These are phyloP conservation scores for Petrocephalus microphthalmus DNA, from an alignment of 2,113 vertebrate species.

Conservation along the genomic window DNA sequence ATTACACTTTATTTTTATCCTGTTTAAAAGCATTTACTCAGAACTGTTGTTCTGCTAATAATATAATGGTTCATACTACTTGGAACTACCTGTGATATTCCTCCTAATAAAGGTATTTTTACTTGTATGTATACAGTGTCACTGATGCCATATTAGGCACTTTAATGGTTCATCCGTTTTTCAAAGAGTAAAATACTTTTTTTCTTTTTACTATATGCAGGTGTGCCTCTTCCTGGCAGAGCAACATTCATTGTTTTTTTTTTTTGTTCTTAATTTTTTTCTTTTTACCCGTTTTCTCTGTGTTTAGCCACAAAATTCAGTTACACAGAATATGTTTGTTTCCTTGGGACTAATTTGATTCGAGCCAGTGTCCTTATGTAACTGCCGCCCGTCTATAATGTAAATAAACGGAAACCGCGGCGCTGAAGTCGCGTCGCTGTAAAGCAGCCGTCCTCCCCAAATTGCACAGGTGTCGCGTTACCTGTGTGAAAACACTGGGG, in stretches of 20 bases:
- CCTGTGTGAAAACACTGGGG: not conserved
- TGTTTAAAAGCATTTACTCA: not conserved
- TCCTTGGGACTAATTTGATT: not conserved
- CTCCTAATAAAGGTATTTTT: not conserved
- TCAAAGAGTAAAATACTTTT: not conserved
- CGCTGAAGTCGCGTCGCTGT: not conserved
- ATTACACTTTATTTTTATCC: not conserved
- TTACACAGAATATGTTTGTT: not conserved
- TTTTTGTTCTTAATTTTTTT: not conserved
- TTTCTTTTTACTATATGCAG: not conserved
- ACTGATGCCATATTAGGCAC: not conserved
- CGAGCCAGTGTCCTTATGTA: not conserved
- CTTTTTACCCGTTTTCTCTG: not conserved
- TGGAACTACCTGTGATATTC: not conserved
- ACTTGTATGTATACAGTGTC: not conserved
- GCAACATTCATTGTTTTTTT: not conserved
- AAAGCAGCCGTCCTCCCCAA: not conserved
- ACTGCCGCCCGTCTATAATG: not conserved
- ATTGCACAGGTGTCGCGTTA: not conserved
- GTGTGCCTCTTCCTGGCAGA: not conserved
- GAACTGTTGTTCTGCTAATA: not conserved
- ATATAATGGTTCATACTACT: not conserved
- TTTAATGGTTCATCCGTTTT: not conserved
- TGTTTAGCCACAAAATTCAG: not conserved
- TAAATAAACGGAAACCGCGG: not conserved